A percentile compares a stretch with the other conserved stretches of the same genome.
Evolutionary conservation across 2,888 invertebrate genomes (phyloP).

Genomic region (Troilus luridus): DNA sequence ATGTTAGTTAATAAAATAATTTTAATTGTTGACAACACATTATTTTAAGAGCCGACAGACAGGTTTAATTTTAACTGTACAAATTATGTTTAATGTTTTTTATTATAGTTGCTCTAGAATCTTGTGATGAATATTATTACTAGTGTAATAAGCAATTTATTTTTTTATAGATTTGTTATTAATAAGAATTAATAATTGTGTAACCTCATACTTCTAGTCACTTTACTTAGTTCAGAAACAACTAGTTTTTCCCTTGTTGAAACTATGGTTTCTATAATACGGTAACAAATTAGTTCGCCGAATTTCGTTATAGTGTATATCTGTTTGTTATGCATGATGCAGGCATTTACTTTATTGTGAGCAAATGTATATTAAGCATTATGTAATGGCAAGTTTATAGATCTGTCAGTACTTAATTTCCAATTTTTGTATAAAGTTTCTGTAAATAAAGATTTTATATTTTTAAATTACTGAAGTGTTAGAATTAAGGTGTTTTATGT

Average conservation of each 20-base stretch:
- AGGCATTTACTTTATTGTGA: constrained; percentile 39
- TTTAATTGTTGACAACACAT: constrained; percentile 48
- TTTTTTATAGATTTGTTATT: constrained; percentile 56
- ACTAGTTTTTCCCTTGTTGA: constrained; percentile 46
- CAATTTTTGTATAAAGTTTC: constrained; percentile 53
- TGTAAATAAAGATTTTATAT: constrained; percentile 57
- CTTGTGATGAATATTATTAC: constrained; percentile 58
- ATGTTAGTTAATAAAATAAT: constrained; percentile 38
- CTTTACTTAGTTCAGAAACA: constrained; percentile 60
- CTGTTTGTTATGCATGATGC: constrained; percentile 51
- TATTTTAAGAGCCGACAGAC: constrained; percentile 45
- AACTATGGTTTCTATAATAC: constrained; percentile 43
- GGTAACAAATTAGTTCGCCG: constrained; percentile 50
- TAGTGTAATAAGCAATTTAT: constrained; percentile 56
- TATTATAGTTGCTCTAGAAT: constrained; percentile 56
- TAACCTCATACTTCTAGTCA: constrained; percentile 61
- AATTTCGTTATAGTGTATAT: constrained; percentile 48
- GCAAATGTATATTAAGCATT: constrained; percentile 52
- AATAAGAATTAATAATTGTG: constrained; percentile 58
- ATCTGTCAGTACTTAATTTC: constrained; percentile 60
- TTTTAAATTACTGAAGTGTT: constrained; percentile 58
- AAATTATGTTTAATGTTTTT: constrained; percentile 57
- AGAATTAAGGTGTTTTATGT: constrained; percentile 59
- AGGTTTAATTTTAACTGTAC: constrained; percentile 54
- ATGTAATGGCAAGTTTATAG: constrained; percentile 57